Conservation (phyloP, 1,140 invertebrate species). For the Bilobella aurantiaca region DNA sequence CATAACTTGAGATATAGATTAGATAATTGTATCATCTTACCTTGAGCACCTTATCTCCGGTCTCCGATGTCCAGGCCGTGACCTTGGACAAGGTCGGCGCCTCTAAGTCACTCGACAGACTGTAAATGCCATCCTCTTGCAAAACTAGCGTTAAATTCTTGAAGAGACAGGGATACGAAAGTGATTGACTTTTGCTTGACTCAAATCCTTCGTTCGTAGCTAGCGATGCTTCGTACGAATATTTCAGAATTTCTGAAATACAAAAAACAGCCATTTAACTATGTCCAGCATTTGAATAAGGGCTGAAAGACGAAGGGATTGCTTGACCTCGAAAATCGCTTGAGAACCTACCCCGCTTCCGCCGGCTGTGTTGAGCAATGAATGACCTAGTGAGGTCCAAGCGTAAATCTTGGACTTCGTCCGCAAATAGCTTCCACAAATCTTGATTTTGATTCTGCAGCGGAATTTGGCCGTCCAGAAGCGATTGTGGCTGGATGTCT, state of each 20-base stretch:
- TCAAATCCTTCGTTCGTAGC: not conserved
- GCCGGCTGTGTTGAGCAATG: constrained; percentile 11
- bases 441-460: too few species aligned
- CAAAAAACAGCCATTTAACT: too few species aligned
- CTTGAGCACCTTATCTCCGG: not conserved
- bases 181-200: not conserved
- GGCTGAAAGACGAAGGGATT: too few species aligned
- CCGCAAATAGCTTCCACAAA: constrained; percentile 11
- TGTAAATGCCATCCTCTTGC: not conserved
- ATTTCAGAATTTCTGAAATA: not conserved
- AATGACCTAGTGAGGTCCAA: constrained; percentile 21
- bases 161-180: not conserved
- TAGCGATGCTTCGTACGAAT: not conserved
- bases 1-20: not conserved
- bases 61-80: not conserved
- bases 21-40: constrained; percentile 7
- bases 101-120: not conserved
- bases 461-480: too few species aligned
- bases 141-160: not conserved
- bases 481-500: too few species aligned
- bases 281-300: too few species aligned
- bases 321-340: too few species aligned
- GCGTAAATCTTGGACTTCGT: constrained; percentile 18
- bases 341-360: constrained; percentile 17
- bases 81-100: constrained; percentile 7